phyloP scores from a whole-genome alignment of 92 coral and sea anemone genomes.

The Zoanthus solanderi region DNA sequence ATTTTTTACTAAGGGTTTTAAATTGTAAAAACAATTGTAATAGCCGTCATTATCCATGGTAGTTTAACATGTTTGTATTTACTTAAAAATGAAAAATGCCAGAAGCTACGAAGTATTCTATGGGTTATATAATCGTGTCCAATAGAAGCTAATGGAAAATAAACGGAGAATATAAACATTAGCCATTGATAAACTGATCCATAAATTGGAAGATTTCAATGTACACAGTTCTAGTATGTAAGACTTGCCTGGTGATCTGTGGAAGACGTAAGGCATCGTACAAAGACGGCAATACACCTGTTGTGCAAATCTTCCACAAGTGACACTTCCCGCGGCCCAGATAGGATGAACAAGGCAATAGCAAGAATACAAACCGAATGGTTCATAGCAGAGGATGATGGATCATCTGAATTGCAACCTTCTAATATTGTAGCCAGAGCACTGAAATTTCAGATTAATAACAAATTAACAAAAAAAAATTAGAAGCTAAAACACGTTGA shows the following conservation, averaged over 20 bases:
- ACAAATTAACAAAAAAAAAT: neutral
- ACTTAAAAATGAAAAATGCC: too few relatives aligned
- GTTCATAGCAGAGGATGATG: slow-evolving; percentile 63
- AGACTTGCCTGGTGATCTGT: slow-evolving; percentile 72
- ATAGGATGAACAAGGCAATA: slow-evolving; percentile 87
- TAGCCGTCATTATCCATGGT: too few relatives aligned
- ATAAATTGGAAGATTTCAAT: too few relatives aligned
- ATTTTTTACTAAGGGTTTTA: too few relatives aligned
- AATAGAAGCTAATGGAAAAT: too few relatives aligned
- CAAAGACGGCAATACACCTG: slow-evolving; percentile 85
- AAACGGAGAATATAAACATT: too few relatives aligned
- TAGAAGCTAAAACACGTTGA: too few relatives aligned
- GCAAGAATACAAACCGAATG: slow-evolving; percentile 90
- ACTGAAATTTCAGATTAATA: slow-evolving; percentile 52
- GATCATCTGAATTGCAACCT: slow-evolving; percentile 37
- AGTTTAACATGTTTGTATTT: too few relatives aligned
- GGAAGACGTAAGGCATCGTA: slow-evolving; percentile 79
- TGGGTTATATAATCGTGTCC: too few relatives aligned
- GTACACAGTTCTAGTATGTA: neutral
- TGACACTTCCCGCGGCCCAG: slow-evolving; percentile 91
- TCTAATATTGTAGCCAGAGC: slow-evolving; percentile 88
- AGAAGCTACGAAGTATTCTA: too few relatives aligned
- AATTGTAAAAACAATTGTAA: too few relatives aligned
- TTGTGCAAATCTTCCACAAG: slow-evolving; percentile 84
- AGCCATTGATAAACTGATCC: too few relatives aligned